Conservation (phyloP, 2,888 invertebrate species). For the Perizoma affinitatum region DNA sequence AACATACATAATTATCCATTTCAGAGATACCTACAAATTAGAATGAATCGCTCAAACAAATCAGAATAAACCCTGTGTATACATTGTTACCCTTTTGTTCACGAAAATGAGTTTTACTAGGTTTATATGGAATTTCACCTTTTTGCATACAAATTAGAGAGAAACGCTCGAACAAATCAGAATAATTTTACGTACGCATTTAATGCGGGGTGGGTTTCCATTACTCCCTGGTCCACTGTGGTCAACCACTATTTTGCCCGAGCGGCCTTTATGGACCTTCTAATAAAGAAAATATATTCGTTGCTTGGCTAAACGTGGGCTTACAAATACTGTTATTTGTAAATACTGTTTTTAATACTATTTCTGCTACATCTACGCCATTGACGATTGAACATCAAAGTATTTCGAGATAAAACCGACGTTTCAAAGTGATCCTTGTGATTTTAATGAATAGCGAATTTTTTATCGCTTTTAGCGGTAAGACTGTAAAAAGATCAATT, state of each 20-base stretch:
- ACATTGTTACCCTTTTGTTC: slow-evolving; percentile 16
- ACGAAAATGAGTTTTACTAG: no score
- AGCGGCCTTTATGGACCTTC: slow-evolving; percentile 58
- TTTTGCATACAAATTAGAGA: no score
- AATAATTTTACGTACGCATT: slow-evolving; percentile 41
- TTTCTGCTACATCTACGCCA: no score
- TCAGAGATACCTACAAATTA: slow-evolving; percentile 11
- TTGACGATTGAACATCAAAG: no score
- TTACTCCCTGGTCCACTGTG: slow-evolving; percentile 53
- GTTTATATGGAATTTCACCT: no score
- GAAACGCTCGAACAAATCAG: slow-evolving; percentile 7
- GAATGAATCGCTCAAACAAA: slow-evolving; percentile 28
- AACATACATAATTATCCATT: no score
- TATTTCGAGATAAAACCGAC: no score
- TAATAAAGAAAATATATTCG: slow-evolving; percentile 69
- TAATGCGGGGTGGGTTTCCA: slow-evolving; percentile 54
- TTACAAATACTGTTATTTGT: neutral
- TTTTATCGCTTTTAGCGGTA: no score
- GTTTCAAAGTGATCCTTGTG: no score
- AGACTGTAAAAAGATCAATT: no score
- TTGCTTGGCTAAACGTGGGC: slow-evolving; percentile 33
- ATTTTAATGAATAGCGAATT: no score
- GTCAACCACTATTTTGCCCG: slow-evolving; percentile 67
- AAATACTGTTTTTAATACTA: no score
- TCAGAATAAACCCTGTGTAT: slow-evolving; percentile 35